Base-by-base conservation (phyloP, 2,113 vertebrate species). In the Misgurnus anguillicaudatus region DNA sequence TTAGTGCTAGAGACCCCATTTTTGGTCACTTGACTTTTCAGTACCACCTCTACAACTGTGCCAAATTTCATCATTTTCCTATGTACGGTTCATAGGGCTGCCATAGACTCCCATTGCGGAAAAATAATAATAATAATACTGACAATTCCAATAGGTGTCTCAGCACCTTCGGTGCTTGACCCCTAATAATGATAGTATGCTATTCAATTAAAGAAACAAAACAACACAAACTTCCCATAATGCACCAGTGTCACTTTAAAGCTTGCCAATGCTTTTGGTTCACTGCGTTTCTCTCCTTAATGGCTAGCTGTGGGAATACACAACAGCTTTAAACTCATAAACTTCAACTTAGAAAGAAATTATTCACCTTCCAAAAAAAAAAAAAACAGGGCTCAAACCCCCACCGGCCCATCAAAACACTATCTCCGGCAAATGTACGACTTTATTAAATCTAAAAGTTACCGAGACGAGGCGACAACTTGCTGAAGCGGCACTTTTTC, bases 361-460 rank as follows among this genome's bases (percentile, higher is more conserved):
- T 4, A 57, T 58, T 82, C 60, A 78, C 80, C 67, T 78, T 78
- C 19, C 53, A 16, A 57, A 42, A 74, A n/a, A 31, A n/a, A 63
- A 58, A 75, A 79, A 53, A 47, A 53, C 47, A 13, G 24, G 39
- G 19, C 24, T 36, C 16, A 38, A 14, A 38, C 55, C 66, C 71
- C 67, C 72, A 60, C 71, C 62, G 51, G 13, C 61, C 38, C 8
- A 9, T 66, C 65, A 70, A 69, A 79, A 80, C 68, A 79, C 66
- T 39, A 76, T 80, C 73, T 66, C 47, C 24, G 19, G 41, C 17
- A 64, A 68, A 76, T 11, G 21, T 41, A 53, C 53, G 39, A 66
- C 71, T 38, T 76, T 79, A 82, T 84, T 79, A 39, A 61, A 84
- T 72, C 61, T 7, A 53, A 24, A 81, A 76, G 76, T 82, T 79